Evolutionary conservation across 2,113 vertebrate species (phyloP).

Genomic region (Capreolus pygargus): DNA sequence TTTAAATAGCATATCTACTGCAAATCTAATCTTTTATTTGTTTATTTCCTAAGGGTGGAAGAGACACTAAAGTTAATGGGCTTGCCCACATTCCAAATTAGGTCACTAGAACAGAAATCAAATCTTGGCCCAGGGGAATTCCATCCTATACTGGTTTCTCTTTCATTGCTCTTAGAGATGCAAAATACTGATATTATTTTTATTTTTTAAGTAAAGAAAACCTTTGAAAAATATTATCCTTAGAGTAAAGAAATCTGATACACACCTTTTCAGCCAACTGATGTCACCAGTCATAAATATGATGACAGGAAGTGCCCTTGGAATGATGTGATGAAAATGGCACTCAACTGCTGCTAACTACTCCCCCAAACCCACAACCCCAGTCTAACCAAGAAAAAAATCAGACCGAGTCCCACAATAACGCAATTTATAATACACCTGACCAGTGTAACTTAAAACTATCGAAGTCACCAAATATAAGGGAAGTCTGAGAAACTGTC

Average conservation of each 20-base stretch:
- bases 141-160: not conserved
- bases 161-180: not conserved
- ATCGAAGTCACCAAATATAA: not conserved
- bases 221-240: not conserved
- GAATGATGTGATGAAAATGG: not conserved
- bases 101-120: not conserved
- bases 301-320: not conserved
- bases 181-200: not conserved
- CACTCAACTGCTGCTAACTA: not conserved
- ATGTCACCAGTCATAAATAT: not conserved
- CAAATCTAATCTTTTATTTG: not conserved
- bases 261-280: not conserved
- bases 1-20: not conserved
- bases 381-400: not conserved
- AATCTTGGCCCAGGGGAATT: not conserved
- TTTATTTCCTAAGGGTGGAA: not conserved
- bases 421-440: not conserved
- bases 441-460: not conserved
- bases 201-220: not conserved
- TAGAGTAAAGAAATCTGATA: not conserved
- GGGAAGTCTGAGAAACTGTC: not conserved
- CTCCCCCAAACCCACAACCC: not conserved
- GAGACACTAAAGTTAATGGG: not conserved
- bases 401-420: not conserved
- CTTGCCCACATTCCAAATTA: not conserved